Conservation (phyloP, 1,140 invertebrate genomes). For the Patella vulgata region DNA sequence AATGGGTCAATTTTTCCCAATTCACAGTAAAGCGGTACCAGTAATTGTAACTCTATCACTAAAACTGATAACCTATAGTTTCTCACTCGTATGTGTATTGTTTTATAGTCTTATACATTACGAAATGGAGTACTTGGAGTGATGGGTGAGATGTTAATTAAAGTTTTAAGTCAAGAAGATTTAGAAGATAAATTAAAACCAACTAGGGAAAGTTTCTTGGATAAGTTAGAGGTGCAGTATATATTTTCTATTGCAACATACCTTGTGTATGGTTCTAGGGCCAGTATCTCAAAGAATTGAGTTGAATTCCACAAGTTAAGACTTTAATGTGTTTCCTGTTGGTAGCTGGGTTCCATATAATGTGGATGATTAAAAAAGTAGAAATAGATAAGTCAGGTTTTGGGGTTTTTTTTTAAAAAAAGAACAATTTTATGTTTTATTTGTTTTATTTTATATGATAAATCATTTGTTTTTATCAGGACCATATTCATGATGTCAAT, state of each 20-base stretch:
- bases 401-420: neutral
- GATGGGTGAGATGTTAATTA: conserved; percentile 79
- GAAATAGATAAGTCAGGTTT: neutral
- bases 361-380: conserved; percentile 2
- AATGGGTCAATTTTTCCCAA: too few species aligned
- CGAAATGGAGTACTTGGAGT: conserved; percentile 83
- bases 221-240: conserved; percentile 59
- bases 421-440: neutral
- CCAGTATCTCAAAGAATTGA: too few species aligned
- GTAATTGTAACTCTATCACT: too few species aligned
- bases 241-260: too few species aligned
- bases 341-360: neutral
- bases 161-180: conserved; percentile 76
- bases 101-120: conserved; percentile 77
- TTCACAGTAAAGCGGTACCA: too few species aligned
- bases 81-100: too few species aligned
- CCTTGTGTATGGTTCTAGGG: too few species aligned
- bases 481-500: conserved; percentile 85
- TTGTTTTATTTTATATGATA: neutral
- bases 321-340: too few species aligned
- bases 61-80: too few species aligned
- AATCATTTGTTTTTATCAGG: conserved; percentile 69
- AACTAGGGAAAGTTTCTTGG: conserved; percentile 60
- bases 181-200: conserved; percentile 72
- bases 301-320: too few species aligned